phyloP scores from a whole-genome alignment of 1,140 invertebrate genomes.

The Drosophila seguyi region DNA sequence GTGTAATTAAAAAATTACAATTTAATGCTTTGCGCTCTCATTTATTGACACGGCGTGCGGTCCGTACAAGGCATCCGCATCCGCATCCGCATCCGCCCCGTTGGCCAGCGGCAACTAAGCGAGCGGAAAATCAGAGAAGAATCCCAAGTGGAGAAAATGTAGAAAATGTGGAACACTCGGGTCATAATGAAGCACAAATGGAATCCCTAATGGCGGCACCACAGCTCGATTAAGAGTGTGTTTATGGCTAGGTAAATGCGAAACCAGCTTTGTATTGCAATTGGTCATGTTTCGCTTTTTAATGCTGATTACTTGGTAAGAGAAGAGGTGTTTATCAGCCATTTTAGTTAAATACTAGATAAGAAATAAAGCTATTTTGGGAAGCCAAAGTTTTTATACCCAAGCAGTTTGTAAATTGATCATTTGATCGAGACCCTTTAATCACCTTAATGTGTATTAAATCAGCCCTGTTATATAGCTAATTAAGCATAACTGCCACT shows the following conservation, averaged over 20 bases:
- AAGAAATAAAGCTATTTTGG: too few relatives aligned
- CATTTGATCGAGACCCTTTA: too few relatives aligned
- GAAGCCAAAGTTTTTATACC: too few relatives aligned
- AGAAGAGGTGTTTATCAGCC: neutral
- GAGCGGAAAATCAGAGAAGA: slow-evolving; percentile 23
- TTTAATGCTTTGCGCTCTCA: slow-evolving; percentile 74
- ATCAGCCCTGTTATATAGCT: too few relatives aligned
- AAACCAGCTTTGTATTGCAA: slow-evolving; percentile 6
- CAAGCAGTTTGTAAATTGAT: too few relatives aligned
- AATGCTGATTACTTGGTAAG: slow-evolving; percentile 5
- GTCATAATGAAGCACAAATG: slow-evolving; percentile 29
- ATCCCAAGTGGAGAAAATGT: slow-evolving; percentile 19
- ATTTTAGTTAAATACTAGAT: too few relatives aligned
- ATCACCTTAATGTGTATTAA: too few relatives aligned
- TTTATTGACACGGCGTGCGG: slow-evolving; percentile 66
- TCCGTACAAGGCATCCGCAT: slow-evolving; percentile 29
- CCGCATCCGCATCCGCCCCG: slow-evolving; percentile 30
- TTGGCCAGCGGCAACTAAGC: slow-evolving; percentile 21
- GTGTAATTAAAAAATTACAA: slow-evolving; percentile 82
- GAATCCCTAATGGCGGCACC: slow-evolving; percentile 28
- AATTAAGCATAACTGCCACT: too few relatives aligned
- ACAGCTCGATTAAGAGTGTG: slow-evolving; percentile 25
- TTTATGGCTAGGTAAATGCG: slow-evolving; percentile 39
- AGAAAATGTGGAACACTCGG: slow-evolving; percentile 28
- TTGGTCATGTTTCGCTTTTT: neutral